Base-by-base conservation (phyloP, 2,888 invertebrate species). In the Epicampocera succincta region DNA sequence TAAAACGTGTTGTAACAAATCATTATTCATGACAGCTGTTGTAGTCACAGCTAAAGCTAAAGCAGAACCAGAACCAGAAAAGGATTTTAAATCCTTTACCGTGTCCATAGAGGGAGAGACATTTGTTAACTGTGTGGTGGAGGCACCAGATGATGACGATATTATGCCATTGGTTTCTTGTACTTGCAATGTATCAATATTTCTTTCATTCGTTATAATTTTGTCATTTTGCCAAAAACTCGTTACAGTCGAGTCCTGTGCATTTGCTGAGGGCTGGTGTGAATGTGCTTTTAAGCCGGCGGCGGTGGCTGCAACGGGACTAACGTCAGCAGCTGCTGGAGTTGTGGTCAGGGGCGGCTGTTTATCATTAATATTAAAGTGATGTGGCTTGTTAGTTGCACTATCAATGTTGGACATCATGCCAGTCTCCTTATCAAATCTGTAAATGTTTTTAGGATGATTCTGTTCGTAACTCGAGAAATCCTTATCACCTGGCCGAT, bases 391-490 rank as follows among this genome's bases (percentile, higher is more conserved):
- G n/a, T 50, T 38, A 19, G 69, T 66, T 58, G 58, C 78, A 13
- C 21, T 2, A 58, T 73, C 66, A 46, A 71, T 68, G 33, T 76
- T 83, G 0, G 79, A 71, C 73, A 77, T 71, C 19, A 71, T 78
- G 15, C 81, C 84, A 0, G 82, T 74, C 8, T 84, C 69, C 42
- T 85, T 85, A 46, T 87, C 85, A 42, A 84, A 87, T 68, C 85
- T 85, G 66, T 87, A 86, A 65, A 90, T 77, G 83, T 90, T 91
- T 80, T 87, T 88, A 5, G 91, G 90, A 87, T 90, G 90, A 85
- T 89, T 89, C 80, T 88, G 89, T 61, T 84, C 88, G 83, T 90
- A 90, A 79, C 88, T 89, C 4, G 87, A n/a, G n/a, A 40, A 17
- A 0, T 58, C 33, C 15, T 86, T 86, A 29, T 9, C 13, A 2